Evolutionary conservation across 2,113 vertebrate genomes (phyloP).

Genomic region (Capreolus pygargus): DNA sequence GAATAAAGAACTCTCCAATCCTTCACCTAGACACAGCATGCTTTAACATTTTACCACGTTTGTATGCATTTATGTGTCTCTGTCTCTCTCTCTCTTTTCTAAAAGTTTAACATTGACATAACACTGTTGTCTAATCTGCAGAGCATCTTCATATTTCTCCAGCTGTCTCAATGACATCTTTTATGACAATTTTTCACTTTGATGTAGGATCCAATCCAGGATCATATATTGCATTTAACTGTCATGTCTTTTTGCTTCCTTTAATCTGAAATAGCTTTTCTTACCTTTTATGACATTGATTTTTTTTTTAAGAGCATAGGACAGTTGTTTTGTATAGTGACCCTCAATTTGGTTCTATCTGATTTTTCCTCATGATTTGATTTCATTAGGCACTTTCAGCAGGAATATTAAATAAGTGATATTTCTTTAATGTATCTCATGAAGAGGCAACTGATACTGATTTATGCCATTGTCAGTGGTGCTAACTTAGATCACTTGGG

Average conservation of each 20-base stretch:
- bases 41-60: neutral
- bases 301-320: constrained; percentile 10
- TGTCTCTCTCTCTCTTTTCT: neutral
- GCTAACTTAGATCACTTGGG: neutral
- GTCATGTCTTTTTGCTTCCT: constrained; percentile 12
- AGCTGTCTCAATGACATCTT: neutral
- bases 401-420: constrained; percentile 17
- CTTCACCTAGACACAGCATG: neutral
- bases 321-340: constrained; percentile 9
- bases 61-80: neutral
- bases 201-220: neutral
- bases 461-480: neutral
- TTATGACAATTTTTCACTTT: neutral
- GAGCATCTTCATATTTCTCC: neutral
- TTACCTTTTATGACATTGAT: constrained; percentile 27
- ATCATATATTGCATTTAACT: constrained; percentile 3
- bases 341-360: constrained; percentile 32
- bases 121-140: neutral
- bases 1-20: neutral
- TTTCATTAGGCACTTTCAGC: constrained; percentile 35
- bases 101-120: neutral
- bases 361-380: constrained; percentile 34
- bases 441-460: neutral
- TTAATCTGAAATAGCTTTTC: constrained; percentile 17
- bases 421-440: neutral